Evolutionary conservation across 2,113 vertebrate genomes (phyloP).

Genomic region (Plecotus auritus): DNA sequence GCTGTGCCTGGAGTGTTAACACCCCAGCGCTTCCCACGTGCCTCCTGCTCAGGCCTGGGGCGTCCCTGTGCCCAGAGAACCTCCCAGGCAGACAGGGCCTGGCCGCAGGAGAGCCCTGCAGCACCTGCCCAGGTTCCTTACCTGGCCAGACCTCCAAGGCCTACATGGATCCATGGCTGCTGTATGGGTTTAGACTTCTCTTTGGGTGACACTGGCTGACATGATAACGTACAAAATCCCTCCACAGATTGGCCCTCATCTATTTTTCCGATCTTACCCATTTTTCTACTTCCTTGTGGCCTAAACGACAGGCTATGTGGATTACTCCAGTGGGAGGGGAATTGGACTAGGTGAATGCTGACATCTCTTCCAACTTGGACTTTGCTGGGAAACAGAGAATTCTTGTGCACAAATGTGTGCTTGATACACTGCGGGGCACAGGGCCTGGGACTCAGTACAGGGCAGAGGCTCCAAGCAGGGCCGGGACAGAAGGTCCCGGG

Average conservation of each 20-base stretch:
- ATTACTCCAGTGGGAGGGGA: neutral
- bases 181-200: neutral
- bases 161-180: too few species aligned
- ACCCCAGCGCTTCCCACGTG: neutral
- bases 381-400: neutral
- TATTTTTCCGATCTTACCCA: neutral
- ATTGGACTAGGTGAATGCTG: neutral
- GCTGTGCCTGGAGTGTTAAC: neutral
- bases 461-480: neutral
- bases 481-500: neutral
- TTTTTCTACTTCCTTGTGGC: neutral
- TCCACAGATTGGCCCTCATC: neutral
- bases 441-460: neutral
- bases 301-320: neutral
- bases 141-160: neutral
- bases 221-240: neutral
- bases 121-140: neutral
- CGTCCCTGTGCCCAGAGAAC: neutral
- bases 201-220: neutral
- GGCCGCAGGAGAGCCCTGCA: neutral
- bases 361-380: neutral
- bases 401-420: neutral
- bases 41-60: neutral
- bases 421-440: neutral
- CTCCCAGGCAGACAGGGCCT: neutral